Conservation (phyloP, 2,113 vertebrate species). For the Cyprinodon tularosa region DNA sequence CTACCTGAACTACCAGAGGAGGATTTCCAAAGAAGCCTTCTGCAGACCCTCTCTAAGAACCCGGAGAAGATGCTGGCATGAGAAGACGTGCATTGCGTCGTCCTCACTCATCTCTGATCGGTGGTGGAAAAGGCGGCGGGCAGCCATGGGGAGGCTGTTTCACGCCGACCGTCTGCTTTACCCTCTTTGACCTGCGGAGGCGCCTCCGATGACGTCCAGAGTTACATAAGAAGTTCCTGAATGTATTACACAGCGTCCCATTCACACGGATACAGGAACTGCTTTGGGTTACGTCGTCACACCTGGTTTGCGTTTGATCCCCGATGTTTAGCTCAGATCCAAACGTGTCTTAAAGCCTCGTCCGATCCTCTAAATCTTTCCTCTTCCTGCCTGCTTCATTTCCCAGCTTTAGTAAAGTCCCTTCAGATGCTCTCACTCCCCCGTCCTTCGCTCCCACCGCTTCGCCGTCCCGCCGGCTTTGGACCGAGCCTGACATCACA, state of each 20-base stretch:
- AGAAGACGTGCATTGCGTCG: slow-evolving; percentile 20
- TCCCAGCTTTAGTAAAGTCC: slow-evolving; percentile 49
- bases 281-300: slow-evolving; percentile 44
- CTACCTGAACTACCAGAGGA: slow-evolving; percentile 80
- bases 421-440: slow-evolving; percentile 52
- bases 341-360: slow-evolving; percentile 45
- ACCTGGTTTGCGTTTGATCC: slow-evolving; percentile 71
- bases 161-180: slow-evolving; percentile 5
- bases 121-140: neutral
- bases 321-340: slow-evolving; percentile 29
- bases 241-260: slow-evolving; percentile 17
- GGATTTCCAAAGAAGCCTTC: slow-evolving; percentile 76
- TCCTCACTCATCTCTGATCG: neutral
- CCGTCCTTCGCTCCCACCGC: neutral
- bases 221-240: neutral
- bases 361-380: slow-evolving; percentile 8
- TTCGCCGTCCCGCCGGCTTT: neutral
- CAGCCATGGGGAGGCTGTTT: neutral
- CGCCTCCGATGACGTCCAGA: neutral
- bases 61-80: slow-evolving; percentile 68
- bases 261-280: slow-evolving; percentile 1
- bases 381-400: slow-evolving; percentile 40
- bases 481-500: neutral
- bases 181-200: neutral
- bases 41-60: slow-evolving; percentile 74